Percentiles rank a stretch among this genome's conserved stretches.
phyloP scores from a whole-genome alignment of 2,797 vertebrate genomes.

The Anguilla obscura region DNA sequence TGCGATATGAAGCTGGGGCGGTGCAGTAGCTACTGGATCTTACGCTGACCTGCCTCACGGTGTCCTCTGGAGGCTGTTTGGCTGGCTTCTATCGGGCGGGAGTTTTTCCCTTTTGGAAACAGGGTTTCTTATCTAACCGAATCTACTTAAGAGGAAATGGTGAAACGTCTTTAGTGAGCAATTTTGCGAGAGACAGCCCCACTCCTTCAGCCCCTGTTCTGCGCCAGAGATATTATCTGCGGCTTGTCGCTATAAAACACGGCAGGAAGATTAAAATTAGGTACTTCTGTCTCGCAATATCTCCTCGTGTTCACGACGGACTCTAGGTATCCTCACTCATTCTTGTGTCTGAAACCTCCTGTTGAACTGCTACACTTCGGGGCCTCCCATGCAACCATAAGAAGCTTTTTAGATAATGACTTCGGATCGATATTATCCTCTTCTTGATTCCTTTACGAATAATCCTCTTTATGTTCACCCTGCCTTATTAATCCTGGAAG shows the following conservation, averaged over 20 bases:
- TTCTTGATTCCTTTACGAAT: conserved; percentile 8
- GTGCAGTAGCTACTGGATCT: background rate
- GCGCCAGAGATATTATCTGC: background rate
- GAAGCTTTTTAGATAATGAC: conserved; percentile 24
- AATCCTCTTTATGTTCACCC: conserved; percentile 36
- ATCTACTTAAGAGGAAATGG: conserved; percentile 21
- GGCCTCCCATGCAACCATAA: background rate
- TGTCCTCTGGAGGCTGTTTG: background rate
- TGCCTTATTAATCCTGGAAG: conserved; percentile 13
- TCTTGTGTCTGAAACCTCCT: background rate
- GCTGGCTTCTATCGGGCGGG: background rate
- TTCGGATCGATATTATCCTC: conserved; percentile 27
- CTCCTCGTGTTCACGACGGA: background rate
- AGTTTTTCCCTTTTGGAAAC: background rate
- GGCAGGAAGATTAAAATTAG: background rate
- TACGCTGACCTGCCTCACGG: background rate
- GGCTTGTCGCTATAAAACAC: background rate
- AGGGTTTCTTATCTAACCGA: conserved; percentile 8
- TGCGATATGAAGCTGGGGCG: background rate
- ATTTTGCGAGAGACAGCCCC: conserved; percentile 8
- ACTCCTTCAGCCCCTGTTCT: background rate
- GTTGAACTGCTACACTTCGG: background rate
- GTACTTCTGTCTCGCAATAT: background rate
- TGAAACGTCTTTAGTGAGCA: background rate
- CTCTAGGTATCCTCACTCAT: background rate